phyloP scores from a whole-genome alignment of 2,113 vertebrate genomes.

The Phoenicopterus ruber region DNA sequence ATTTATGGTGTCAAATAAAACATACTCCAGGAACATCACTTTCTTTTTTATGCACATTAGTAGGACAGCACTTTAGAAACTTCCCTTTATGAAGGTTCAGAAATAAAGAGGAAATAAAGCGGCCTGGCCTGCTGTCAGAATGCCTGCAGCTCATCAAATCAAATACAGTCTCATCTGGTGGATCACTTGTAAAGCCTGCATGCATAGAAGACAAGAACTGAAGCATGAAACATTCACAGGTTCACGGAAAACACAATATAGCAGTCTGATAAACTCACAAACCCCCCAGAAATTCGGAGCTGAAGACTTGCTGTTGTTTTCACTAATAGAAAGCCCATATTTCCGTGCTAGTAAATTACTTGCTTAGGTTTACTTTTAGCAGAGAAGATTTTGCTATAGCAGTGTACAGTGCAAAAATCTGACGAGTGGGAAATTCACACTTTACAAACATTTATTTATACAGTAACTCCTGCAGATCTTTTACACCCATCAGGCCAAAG shows the following conservation, averaged over 20 bases:
- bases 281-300: background rate
- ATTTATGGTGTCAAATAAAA: background rate
- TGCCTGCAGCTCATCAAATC: background rate
- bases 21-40: background rate
- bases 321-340: background rate
- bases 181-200: background rate
- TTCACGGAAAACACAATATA: background rate
- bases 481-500: background rate
- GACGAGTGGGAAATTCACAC: background rate
- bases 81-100: background rate
- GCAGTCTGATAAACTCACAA: background rate
- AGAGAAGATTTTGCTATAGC: background rate
- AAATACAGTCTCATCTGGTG: background rate
- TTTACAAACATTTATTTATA: background rate
- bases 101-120: background rate
- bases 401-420: background rate
- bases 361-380: background rate
- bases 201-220: background rate
- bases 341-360: background rate
- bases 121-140: background rate
- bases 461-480: background rate
- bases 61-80: background rate
- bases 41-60: background rate
- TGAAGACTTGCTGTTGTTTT: background rate
- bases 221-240: background rate